A percentile compares a stretch with the other conserved stretches of the same genome.
Evolutionary conservation across 1,140 invertebrate genomes (phyloP).

Genomic region (Hirudo medicinalis): DNA sequence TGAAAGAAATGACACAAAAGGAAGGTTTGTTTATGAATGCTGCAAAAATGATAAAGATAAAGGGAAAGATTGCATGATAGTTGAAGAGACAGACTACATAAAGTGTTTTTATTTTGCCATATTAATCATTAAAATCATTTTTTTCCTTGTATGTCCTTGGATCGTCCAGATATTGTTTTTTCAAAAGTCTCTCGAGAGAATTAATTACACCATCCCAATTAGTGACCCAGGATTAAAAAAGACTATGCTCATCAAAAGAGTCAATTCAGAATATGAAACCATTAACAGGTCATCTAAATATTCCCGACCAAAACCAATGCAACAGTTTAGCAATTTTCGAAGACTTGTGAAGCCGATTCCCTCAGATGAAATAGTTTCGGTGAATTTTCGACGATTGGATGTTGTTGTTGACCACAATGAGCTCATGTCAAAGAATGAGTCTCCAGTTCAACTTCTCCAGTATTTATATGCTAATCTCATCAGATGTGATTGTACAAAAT

Average conservation of each 20-base stretch:
- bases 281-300: not conserved
- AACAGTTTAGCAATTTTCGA: slow-evolving; percentile 22
- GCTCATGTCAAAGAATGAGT: slow-evolving; percentile 19
- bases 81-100: not conserved
- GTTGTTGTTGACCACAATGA: slow-evolving; percentile 20
- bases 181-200: slow-evolving; percentile 9
- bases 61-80: not conserved
- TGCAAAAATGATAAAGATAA: not conserved
- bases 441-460: slow-evolving; percentile 18
- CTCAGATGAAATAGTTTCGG: slow-evolving; percentile 22
- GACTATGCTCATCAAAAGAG: slow-evolving; percentile 18
- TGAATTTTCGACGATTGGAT: slow-evolving; percentile 19
- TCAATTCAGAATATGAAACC: not conserved
- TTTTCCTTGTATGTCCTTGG: slow-evolving; percentile 9
- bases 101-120: slow-evolving; percentile 7
- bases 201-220: slow-evolving; percentile 13
- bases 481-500: slow-evolving; percentile 13
- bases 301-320: slow-evolving; percentile 5
- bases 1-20: not conserved
- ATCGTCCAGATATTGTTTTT: slow-evolving; percentile 11
- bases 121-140: slow-evolving; percentile 1
- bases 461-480: slow-evolving; percentile 20
- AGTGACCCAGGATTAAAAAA: slow-evolving; percentile 5
- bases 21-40: not conserved
- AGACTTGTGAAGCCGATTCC: slow-evolving; percentile 21